Evolutionary conservation across 2,113 vertebrate species (phyloP), one percentile per base, ranked within the genome.

Genomic region (Thalassarche chlororhynchos): DNA sequence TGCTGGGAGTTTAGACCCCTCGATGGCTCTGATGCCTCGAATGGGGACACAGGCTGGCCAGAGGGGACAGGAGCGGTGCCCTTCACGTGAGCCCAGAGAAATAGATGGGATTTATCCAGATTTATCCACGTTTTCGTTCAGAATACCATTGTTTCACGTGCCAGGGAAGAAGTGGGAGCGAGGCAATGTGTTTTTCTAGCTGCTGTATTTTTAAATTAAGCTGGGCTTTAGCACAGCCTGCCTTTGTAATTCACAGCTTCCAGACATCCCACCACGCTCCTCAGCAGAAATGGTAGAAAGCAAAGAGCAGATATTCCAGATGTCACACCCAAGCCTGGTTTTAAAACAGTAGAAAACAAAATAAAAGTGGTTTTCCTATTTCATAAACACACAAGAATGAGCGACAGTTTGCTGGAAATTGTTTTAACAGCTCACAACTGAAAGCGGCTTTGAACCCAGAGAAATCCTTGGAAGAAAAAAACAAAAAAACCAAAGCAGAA

Each of bases 281-380:
- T 77, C 76, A 21, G 60, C 2, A 7, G 76, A 66, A 70, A 36
- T 0, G 4, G 85, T 1, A 26, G 29, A 62, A 70, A 83, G 83
- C 76, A 70, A 72, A 32, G 71, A 71, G 72, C 76, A 89, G 64
- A 34, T 89, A 89, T 38, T 90, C 52, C 89, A 75, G 66, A 54
- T 5, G 12, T 72, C 76, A 77, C 40, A 75, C 38, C 34, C 58
- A 62, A 72, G 71, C 28, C 36, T 61, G 58, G 38, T 46, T 78
- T 75, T 78, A 42, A 61, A 93, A 47, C 49, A 81, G 91, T 7
- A 49, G 29, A 20, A 49, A 89, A 66, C 34, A 66, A 69, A 77
- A 40, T 19, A 23, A 14, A 65, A 46, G 10, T 17, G 36, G 8
- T 26, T 88, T 83, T 52, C 40, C 29, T 72, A 17, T 51, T 47